These are phyloP conservation scores for Troides helena DNA, from an alignment of 2,888 invertebrate species.

Conservation along the genomic window DNA sequence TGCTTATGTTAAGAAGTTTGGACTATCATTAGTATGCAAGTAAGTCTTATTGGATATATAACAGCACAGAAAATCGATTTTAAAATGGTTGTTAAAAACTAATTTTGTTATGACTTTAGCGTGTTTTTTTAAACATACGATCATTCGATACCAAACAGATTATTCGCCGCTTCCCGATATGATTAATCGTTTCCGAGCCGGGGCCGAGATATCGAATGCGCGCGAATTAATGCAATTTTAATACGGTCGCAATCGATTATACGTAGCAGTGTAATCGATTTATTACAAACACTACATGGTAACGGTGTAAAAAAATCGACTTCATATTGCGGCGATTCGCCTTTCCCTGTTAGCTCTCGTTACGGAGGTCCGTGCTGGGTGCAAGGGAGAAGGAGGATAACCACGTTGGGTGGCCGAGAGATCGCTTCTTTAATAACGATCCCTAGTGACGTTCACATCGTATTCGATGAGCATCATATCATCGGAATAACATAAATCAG, in stretches of 20 bases:
- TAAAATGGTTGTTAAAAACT: slow-evolving; percentile 9
- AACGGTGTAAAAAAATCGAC: slow-evolving; percentile 51
- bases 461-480: slow-evolving; percentile 3
- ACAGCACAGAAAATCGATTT: neutral
- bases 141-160: slow-evolving; percentile 27
- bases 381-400: slow-evolving; percentile 40
- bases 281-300: slow-evolving; percentile 47
- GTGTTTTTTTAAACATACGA: neutral
- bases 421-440: slow-evolving; percentile 35
- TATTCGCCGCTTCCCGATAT: slow-evolving; percentile 38
- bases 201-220: slow-evolving; percentile 36
- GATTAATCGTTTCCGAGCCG: slow-evolving; percentile 38
- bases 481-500: neutral
- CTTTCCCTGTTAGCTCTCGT: slow-evolving; percentile 45
- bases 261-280: slow-evolving; percentile 40
- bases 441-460: slow-evolving; percentile 20
- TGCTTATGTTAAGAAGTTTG: neutral
- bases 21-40: neutral
- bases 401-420: slow-evolving; percentile 58
- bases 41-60: neutral
- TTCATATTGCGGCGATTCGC: slow-evolving; percentile 41
- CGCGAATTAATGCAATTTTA: slow-evolving; percentile 54
- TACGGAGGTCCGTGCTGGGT: slow-evolving; percentile 43
- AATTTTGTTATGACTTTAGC: slow-evolving; percentile 14
- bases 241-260: slow-evolving; percentile 52